Base-by-base conservation (phyloP, 1,140 invertebrate species). In the Eumeta japonica region DNA sequence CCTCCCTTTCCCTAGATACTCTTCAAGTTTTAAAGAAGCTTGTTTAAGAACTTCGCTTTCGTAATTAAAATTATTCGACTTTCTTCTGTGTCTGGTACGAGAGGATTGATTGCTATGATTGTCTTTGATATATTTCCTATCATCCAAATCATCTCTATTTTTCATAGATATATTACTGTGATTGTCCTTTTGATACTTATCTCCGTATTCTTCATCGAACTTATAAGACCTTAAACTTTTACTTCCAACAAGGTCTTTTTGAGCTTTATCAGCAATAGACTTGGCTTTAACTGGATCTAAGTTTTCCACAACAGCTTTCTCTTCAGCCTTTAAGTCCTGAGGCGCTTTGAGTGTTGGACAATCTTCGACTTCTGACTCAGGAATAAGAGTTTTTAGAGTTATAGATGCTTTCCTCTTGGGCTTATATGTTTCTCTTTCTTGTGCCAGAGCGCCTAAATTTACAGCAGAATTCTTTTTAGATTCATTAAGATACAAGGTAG, bases 251-350 rank as follows among this genome's bases (percentile, higher is more conserved):
- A 64, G 53, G 36, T 74, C 58, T 47, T 64, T 61, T 49, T 74
- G 59, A 16, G 59, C 65, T 54, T 49, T 64, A 31, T 60, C 58
- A 7, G 59, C 60, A 34, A 72, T 72, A 19, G 48, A 48, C 46
- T 71, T 66, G 4, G 62, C 64, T 35, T 67, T 53, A 45, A 54
- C 50, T 36, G 67, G 65, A 20, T 70, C 64, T 33, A 71, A 66
- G 19, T 54, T 66, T 60, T 62, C 60, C 7, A 66, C 63, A 7
- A 49, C 62, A 17, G 43, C 62, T 42, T 75, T 74, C 59, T 78
- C 76, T 18, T 75, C 67, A 24, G 75, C 75, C 50, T 75, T 76
- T 41, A 76, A 56, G 52, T 76, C 71, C 45, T 76, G 73, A 3
- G 70, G 71, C 24, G 70, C 73, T 52, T 76, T 76, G 10, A 73